These are phyloP conservation scores for Acromyrmex echinatior DNA, from an alignment of 1,140 invertebrate genomes.

Conservation along the genomic window DNA sequence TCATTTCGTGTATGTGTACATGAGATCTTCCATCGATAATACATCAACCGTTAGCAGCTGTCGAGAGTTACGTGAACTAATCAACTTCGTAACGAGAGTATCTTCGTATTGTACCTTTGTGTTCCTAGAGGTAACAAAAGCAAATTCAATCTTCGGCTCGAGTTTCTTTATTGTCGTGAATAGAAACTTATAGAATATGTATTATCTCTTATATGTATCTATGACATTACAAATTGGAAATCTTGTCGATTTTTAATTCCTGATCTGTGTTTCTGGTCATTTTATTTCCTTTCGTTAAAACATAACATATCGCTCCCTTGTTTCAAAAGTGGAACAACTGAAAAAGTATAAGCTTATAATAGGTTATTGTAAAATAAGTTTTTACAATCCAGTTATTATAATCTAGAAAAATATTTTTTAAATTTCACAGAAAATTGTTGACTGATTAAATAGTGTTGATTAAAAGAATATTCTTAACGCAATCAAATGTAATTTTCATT, in stretches of 20 bases:
- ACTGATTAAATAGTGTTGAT: too few relatives aligned
- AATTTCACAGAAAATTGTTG: too few relatives aligned
- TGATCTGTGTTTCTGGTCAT: not conserved
- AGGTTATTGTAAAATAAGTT: too few relatives aligned
- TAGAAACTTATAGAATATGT: not conserved
- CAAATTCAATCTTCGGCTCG: not conserved
- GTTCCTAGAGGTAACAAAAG: not conserved
- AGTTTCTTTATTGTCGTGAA: not conserved
- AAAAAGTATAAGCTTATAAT: too few relatives aligned
- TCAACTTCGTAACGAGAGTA: slow-evolving; percentile 63
- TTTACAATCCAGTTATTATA: too few relatives aligned
- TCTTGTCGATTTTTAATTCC: not conserved
- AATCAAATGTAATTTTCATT: too few relatives aligned
- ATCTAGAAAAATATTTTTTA: too few relatives aligned
- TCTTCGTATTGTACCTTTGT: not conserved
- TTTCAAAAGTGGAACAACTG: not conserved
- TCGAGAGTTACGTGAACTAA: slow-evolving; percentile 60
- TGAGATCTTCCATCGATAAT: slow-evolving; percentile 69
- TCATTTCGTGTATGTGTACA: slow-evolving; percentile 74
- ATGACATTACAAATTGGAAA: not conserved
- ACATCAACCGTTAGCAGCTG: slow-evolving; percentile 63
- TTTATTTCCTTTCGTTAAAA: not conserved
- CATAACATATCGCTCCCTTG: not conserved
- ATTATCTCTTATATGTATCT: not conserved
- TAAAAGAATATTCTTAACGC: too few relatives aligned